Evolutionary conservation across 1,140 invertebrate species (phyloP), one percentile per base, ranked within the genome.

Genomic region (Cephus cinctus): DNA sequence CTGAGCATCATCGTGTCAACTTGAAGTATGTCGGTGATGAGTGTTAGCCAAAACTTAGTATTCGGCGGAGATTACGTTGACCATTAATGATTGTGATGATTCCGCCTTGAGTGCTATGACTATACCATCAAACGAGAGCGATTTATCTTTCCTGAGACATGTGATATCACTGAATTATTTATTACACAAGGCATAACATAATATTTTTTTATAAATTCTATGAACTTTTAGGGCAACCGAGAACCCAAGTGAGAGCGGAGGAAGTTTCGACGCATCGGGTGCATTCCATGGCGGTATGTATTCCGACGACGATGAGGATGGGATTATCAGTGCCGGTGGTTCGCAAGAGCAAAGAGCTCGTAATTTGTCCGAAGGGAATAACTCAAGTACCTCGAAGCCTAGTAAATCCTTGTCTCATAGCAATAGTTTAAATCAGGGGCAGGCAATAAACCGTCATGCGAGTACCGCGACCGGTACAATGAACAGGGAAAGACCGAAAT

Each of bases 241-340:
- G 58, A 86, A 88, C 68, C 80, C 83, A 21, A 81, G 81, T 19
- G 89, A 92, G 69, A 83, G 84, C 47, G 86, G 90, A 21, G 91
- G 91, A 11, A 90, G 87, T 45, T 94, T 94, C 73, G 92, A 94
- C 73, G 81, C 90, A 2, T 84, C 82, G 39, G 92, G 92, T 3
- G 90, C 90, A 8, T 94, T 94, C 72, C 86, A 87, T 56, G 85
- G 84, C 22, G 77, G 75, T 21, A 73, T 75, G 47, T 73, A 78
- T 56, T 81, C 81, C 1, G 80, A 83, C 42, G 83, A 85, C 21
- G 83, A 83, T n/a, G 74, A 78, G 1, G 76, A 77, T 1, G 59
- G 55, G 4, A 46, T 47, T 19, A 50, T 48, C 9, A 50, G 34
- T 41, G 55, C 40, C 3, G 54, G 58, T 34, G 50, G 57, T 47